These are phyloP conservation scores for Sandelia bainsii DNA, from an alignment of 2,797 vertebrate genomes.

Conservation along the genomic window DNA sequence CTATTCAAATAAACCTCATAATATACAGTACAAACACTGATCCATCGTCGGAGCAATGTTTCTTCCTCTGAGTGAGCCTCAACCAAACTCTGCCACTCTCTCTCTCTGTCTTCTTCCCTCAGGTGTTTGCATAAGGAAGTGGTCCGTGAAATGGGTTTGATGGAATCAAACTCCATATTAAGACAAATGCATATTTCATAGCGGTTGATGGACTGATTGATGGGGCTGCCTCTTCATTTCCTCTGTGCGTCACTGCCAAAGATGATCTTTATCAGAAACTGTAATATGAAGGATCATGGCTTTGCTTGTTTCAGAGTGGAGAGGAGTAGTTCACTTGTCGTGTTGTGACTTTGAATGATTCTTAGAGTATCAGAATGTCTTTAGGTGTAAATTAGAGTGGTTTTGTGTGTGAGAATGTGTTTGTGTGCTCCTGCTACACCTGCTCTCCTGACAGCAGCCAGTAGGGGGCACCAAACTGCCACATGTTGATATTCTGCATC, in stretches of 20 bases:
- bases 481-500: conserved; percentile 37
- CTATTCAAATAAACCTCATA: conserved; percentile 77
- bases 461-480: conserved; percentile 70
- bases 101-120: conserved; percentile 28
- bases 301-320: conserved; percentile 47
- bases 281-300: conserved; percentile 51
- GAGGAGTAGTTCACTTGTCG: conserved; percentile 29
- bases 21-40: conserved; percentile 55
- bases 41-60: conserved; percentile 39
- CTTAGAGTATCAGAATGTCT: conserved; percentile 4
- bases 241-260: conserved; percentile 30
- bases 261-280: conserved; percentile 63
- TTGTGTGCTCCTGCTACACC: not conserved
- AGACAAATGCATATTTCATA: conserved; percentile 76
- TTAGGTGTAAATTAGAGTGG: not conserved
- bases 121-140: conserved; percentile 80
- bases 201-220: conserved; percentile 71
- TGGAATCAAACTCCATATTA: conserved; percentile 79
- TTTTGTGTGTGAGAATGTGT: not conserved
- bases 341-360: conserved; percentile 54
- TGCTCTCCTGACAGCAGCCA: conserved; percentile 31
- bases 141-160: conserved; percentile 80
- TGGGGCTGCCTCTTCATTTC: conserved; percentile 67
- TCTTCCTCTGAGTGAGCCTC: conserved; percentile 32
- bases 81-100: conserved; percentile 30